Base-by-base conservation (phyloP, 2,797 vertebrate genomes). In the Acanthis flammea region DNA sequence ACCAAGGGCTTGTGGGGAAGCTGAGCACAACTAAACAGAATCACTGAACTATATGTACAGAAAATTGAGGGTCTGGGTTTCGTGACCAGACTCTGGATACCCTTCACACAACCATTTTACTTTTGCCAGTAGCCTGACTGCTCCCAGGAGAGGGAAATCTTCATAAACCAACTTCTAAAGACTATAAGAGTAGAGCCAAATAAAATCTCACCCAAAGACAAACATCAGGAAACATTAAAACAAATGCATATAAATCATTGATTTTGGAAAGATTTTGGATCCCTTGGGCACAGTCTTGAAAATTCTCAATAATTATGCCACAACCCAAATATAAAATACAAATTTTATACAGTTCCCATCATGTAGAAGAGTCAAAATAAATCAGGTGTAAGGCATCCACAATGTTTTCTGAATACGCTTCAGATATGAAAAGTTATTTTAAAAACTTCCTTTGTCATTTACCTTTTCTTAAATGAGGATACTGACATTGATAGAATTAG, bases 401-500 rank as follows among this genome's bases (percentile, higher is more conserved):
- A 76, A 21, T 54, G 0, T 67, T 85, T 85, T 86, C 67, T 73
- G 13, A 41, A 13, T 37, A 71, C 0, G 0, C 9, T 87, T 82
- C 31, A 72, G 31, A 74, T 16, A 74, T 8, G 2, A 76, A 57
- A 86, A 89, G 6, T 95, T 90, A 60, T 88, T 93, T 77, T 23
- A 12, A 78, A 90, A 86, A 18, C 0, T 1, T 42, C 66, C 7
- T 73, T 78, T 88, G 55, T 70, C 33, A 63, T 86, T 85, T 92
- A 7, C 25, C 9, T 57, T 73, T 88, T 83, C 41, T 50, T 45
- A 68, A 70, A 90, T 68, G 28, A 92, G 60, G 7, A 57, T 47
- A 70, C n/a, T 88, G 90, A 66, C 67, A 92, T 10, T 61, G 65
- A 93, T 12, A 87, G 93, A 93, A 87, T 79, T 76, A 88, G 61